Base-by-base conservation (phyloP, 1,140 invertebrate species). In the Sitobion miscanthi region DNA sequence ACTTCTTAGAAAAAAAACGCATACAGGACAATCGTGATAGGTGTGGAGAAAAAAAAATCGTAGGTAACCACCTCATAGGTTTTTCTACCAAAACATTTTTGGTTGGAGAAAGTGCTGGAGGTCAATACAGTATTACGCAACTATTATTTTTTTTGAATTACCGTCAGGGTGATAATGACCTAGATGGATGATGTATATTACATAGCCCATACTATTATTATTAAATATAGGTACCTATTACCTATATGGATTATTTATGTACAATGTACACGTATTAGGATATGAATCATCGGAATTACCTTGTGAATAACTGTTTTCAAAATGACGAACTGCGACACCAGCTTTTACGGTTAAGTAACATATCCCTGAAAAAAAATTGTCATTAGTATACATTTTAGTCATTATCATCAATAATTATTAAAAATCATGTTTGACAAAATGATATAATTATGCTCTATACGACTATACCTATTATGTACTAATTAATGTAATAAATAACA, bases 261-360 rank as follows among this genome's bases (percentile, higher is more conserved):
- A 49, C 9, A 38, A n/a, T 7, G 23, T n/a, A 17, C n/a, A n/a
- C 14, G 30, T 77, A 77, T 77, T n/a, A 77, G 30, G 14, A 77
- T 49, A 52, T 90, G 89, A 90, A 90, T 90, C 89, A 90, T 69
- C 21, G 35, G 47, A 86, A 42, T 93, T 93, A 93, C 91, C 91
- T 93, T 57, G 91, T 93, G 91, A 54, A 69, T 86, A 85, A 93
- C 49, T 35, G 82, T 54, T 45, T 30, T 93, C 77, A 25, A 35
- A 86, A 25, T 86, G 91, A 57, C 82, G 91, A 54, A 93, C 77
- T 54, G 69, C 91, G 14, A 42, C 82, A 30, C 47, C 82, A 25
- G 38, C 47, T 49, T 83, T 92, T 38, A 83, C 69, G 90, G 90
- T 85, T 86, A 93, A 57, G 82, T 54, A 93, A 93, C 82, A 93